Base-by-base conservation (phyloP, 2,888 invertebrate genomes). In the Microchrysa polita region DNA sequence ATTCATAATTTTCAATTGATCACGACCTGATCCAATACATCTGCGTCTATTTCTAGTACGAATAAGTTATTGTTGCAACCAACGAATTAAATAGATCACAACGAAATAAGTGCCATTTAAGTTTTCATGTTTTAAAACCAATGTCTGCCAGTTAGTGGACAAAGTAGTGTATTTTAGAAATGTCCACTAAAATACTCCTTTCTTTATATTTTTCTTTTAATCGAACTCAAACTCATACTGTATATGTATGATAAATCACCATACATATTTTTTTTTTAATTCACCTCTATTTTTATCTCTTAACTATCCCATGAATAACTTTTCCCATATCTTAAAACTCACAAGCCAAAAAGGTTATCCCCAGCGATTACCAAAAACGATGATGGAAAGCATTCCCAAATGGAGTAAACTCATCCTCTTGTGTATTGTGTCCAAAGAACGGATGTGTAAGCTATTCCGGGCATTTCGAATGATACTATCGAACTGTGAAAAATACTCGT, bases 401-500 rank as follows among this genome's bases (percentile, higher is more conserved):
- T 74, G 22, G n/a, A 14, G 20, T 12, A 23, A 23, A 18, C 23
- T 57, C 20, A 18, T 18, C 23, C 20, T 23, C 18, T 5, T 18
- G 53, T 16, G 53, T 52, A 52, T 9, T 16, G 5, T 52, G 16
- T 48, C 5, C 48, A 10, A 10, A 48, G 14, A 48, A 48, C 48
- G 12, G 12, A 48, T 4, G 16, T 4, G 5, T 2, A 48, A 14
- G 22, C 16, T n/a, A n/a, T n/a, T n/a, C n/a, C n/a, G n/a, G 5
- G 14, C n/a, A 9, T 55, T 44, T 48, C n/a, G 12, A 18, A 42
- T 52, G 67, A 67, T 23, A 22, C 60, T 67, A 73, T 75, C 67
- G 74, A 75, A 74, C 59, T 57, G 73, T 73, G 75, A 75, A 75
- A 75, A 74, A 75, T 75, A 55, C 67, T 55, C 34, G 69, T 72